phyloP scores from a whole-genome alignment of 2,888 invertebrate species.

The Ceraclea dissimilis region DNA sequence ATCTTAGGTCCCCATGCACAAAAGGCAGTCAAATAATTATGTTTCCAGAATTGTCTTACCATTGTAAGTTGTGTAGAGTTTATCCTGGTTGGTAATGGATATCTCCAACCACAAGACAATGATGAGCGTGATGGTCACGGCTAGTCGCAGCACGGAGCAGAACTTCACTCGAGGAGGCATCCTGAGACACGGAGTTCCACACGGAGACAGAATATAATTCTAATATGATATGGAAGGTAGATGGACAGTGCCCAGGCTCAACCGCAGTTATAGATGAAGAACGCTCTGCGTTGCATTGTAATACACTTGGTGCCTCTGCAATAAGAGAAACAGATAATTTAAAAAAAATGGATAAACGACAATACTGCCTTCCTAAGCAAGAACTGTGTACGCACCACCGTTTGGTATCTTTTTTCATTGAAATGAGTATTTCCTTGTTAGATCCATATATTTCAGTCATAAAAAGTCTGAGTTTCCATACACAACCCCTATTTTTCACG shows the following conservation, averaged over 20 bases:
- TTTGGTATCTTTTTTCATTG: too few species aligned
- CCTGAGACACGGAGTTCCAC: not conserved
- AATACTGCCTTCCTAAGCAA: too few species aligned
- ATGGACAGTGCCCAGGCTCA: not conserved
- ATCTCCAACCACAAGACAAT: conserved; percentile 45
- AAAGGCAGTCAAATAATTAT: too few species aligned
- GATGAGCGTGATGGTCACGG: conserved; percentile 39
- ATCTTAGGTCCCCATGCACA: too few species aligned
- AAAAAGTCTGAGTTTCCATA: too few species aligned
- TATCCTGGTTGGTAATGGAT: conserved; percentile 22
- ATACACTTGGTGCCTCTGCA: not conserved
- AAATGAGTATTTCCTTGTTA: too few species aligned
- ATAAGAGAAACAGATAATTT: not conserved
- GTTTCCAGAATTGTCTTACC: too few species aligned
- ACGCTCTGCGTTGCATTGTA: not conserved
- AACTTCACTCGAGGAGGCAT: conserved; percentile 46
- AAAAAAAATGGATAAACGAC: not conserved
- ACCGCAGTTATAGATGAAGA: not conserved
- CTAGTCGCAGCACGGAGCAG: conserved; percentile 39
- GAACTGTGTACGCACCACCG: too few species aligned
- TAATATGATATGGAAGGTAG: not conserved
- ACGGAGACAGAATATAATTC: not conserved
- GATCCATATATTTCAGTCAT: too few species aligned
- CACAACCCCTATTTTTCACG: too few species aligned
- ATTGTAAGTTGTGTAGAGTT: conserved; percentile 13